Evolutionary conservation across 2,113 vertebrate species (phyloP).

Genomic region (Oriolus oriolus): DNA sequence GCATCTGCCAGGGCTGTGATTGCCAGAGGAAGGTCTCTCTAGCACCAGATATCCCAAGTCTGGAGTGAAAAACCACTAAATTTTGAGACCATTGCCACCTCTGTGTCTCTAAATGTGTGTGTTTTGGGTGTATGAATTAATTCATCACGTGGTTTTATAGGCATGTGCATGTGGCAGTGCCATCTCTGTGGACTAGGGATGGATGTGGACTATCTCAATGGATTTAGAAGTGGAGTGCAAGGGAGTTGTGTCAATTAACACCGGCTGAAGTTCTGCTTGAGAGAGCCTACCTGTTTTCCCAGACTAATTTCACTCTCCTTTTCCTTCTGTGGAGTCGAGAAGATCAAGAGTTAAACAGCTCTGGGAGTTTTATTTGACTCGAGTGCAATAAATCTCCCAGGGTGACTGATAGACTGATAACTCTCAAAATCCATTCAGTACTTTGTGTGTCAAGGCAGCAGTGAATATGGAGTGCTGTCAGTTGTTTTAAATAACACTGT

Average conservation of each 20-base stretch:
- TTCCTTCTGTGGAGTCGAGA: neutral
- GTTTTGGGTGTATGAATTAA: neutral
- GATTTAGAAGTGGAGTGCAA: neutral
- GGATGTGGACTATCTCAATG: neutral
- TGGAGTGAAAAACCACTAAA: neutral
- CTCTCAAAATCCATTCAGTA: constrained; percentile 14
- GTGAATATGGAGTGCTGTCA: neutral
- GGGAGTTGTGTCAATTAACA: neutral
- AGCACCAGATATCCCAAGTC: neutral
- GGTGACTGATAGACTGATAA: constrained; percentile 56
- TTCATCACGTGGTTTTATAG: neutral
- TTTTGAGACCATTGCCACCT: neutral
- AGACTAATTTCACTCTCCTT: constrained; percentile 15
- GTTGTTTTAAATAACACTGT: constrained; percentile 28
- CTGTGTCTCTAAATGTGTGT: neutral
- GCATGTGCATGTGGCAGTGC: neutral
- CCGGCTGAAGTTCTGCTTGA: neutral
- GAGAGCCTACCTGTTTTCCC: neutral
- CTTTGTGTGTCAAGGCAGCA: constrained; percentile 10
- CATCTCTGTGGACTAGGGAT: neutral
- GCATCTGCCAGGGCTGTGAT: neutral
- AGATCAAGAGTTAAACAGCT: constrained; percentile 53
- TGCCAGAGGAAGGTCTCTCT: neutral
- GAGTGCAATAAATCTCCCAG: constrained; percentile 41
- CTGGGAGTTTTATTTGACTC: constrained; percentile 35